These are phyloP conservation scores for Edolisoma coerulescens DNA, from an alignment of 2,113 vertebrate species.

Conservation along the genomic window DNA sequence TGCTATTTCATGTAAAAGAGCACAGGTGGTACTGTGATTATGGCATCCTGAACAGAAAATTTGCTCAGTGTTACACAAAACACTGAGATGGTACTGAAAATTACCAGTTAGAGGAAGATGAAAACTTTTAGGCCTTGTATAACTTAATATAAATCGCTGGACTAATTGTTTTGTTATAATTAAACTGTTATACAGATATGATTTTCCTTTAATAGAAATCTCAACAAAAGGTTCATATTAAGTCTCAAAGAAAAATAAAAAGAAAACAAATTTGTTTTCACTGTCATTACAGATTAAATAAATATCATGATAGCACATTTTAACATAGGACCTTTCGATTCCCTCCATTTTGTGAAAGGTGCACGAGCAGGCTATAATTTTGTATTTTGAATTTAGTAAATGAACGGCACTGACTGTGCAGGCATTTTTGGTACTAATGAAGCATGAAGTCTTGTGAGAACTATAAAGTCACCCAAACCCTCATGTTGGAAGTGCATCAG, in stretches of 20 bases:
- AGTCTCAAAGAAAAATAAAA: neutral
- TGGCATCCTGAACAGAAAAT: neutral
- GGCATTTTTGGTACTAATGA: neutral
- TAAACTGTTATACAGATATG: neutral
- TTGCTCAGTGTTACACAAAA: neutral
- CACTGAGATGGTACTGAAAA: neutral
- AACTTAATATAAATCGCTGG: neutral
- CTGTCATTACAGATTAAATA: neutral
- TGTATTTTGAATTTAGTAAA: neutral
- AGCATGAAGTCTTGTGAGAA: neutral
- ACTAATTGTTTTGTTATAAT: neutral
- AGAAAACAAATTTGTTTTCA: neutral
- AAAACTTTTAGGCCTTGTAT: neutral
- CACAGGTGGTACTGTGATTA: neutral
- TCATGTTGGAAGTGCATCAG: neutral
- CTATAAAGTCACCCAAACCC: neutral
- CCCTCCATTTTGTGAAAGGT: neutral
- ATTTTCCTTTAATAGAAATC: neutral
- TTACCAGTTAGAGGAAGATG: neutral
- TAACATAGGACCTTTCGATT: rapidly evolving
- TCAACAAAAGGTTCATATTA: neutral
- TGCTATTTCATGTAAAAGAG: neutral
- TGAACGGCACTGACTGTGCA: neutral
- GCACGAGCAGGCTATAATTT: neutral
- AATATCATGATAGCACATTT: neutral